Conservation (phyloP, 1,140 invertebrate species). For the Hestina assimilis region DNA sequence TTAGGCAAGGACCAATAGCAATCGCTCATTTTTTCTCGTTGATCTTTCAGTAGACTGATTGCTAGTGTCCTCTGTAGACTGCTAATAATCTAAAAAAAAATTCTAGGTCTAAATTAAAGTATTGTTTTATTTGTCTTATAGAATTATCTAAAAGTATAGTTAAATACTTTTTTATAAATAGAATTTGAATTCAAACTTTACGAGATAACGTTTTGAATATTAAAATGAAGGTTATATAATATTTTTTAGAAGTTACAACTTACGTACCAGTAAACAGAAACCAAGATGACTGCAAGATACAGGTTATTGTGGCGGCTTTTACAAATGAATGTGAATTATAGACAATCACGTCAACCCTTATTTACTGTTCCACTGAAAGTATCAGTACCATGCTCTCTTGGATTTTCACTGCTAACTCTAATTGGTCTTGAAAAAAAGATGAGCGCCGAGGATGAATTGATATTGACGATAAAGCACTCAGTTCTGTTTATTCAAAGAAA, state of each 20-base stretch:
- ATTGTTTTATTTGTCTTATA: no score
- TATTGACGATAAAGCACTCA: slow-evolving; percentile 86
- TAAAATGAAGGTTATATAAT: slow-evolving; percentile 18
- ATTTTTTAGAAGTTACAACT: not conserved
- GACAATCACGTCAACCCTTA: slow-evolving; percentile 9
- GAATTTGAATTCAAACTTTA: no score
- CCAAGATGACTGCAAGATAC: slow-evolving; percentile 40
- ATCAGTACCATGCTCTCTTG: slow-evolving; percentile 43
- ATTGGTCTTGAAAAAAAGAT: slow-evolving; percentile 74
- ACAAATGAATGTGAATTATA: slow-evolving; percentile 28
- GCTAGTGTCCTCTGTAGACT: no score
- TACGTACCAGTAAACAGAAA: not conserved
- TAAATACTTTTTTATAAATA: no score
- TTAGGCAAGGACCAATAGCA: no score
- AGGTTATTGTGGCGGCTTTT: slow-evolving; percentile 38
- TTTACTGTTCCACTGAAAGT: slow-evolving; percentile 19
- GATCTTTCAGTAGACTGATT: no score
- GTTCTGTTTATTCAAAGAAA: slow-evolving; percentile 85
- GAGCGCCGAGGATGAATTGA: slow-evolving; percentile 83
- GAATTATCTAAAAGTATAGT: no score
- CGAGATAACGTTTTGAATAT: not conserved
- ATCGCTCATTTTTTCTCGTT: no score
- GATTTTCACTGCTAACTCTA: slow-evolving; percentile 69
- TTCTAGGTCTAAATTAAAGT: no score
- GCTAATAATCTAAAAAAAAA: no score